Percentiles rank a stretch among this genome's conserved stretches.
Evolutionary conservation across 1,140 invertebrate genomes (phyloP).

Genomic region (Megalopta genalis): DNA sequence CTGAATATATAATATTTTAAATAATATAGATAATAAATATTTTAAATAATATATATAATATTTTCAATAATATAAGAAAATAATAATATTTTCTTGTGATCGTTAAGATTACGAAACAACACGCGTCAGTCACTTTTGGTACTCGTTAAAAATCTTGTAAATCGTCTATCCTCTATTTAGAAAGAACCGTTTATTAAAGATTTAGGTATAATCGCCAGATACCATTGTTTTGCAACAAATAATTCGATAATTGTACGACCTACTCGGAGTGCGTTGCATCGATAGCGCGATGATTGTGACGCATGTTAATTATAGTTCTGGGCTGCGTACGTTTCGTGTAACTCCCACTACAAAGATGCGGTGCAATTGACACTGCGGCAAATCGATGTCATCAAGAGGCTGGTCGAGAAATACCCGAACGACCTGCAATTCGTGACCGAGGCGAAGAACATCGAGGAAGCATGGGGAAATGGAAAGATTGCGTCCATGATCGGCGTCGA

Average conservation of each 20-base stretch:
- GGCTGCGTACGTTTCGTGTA: conserved; percentile 84
- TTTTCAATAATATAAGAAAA: too few relatives aligned
- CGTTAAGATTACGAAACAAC: too few relatives aligned
- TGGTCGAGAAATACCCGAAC: conserved; percentile 84
- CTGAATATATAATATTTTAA: too few relatives aligned
- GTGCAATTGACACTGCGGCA: conserved; percentile 88
- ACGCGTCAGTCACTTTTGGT: too few relatives aligned
- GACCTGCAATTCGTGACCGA: conserved; percentile 82
- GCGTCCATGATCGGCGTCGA: conserved; percentile 88
- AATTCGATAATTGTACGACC: background rate
- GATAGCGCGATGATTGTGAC: background rate
- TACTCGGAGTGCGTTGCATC: background rate
- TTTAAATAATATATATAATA: too few relatives aligned
- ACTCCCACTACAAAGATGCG: conserved; percentile 85
- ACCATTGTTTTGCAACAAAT: background rate
- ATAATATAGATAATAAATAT: too few relatives aligned
- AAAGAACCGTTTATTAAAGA: too few relatives aligned
- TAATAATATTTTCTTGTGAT: too few relatives aligned
- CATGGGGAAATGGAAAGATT: conserved; percentile 82
- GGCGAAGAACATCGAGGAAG: conserved; percentile 73
- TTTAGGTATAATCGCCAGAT: too few relatives aligned
- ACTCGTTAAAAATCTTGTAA: too few relatives aligned
- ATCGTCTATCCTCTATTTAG: too few relatives aligned
- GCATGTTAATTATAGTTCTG: conserved; percentile 81
- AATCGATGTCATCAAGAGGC: conserved; percentile 89